Percentiles rank a stretch among this genome's conserved stretches.
phyloP scores from a whole-genome alignment of 2,888 invertebrate genomes.

The Stratiomys singularior region DNA sequence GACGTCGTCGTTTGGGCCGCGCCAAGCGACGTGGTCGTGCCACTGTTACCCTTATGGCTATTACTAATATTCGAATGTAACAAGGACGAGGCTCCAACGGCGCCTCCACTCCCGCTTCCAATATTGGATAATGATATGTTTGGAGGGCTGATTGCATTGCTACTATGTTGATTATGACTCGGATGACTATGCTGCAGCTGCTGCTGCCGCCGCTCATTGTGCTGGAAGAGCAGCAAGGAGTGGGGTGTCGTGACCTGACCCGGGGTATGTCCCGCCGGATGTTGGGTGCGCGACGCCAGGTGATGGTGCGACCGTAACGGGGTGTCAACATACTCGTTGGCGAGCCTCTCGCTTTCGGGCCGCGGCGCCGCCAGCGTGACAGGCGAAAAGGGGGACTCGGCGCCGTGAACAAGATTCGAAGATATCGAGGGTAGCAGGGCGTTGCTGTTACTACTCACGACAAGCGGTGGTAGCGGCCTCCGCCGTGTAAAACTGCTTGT shows the following conservation, averaged over 20 bases:
- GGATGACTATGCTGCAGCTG: slow-evolving; percentile 55
- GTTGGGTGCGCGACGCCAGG: slow-evolving; percentile 66
- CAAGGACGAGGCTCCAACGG: slow-evolving; percentile 53
- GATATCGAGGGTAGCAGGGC: slow-evolving; percentile 59
- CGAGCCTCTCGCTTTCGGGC: slow-evolving; percentile 85
- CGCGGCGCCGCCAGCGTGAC: slow-evolving; percentile 76
- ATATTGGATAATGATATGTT: slow-evolving; percentile 48
- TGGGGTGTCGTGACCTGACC: slow-evolving; percentile 68
- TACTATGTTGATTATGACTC: slow-evolving; percentile 55
- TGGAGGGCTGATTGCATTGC: slow-evolving; percentile 55
- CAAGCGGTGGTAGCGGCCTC: slow-evolving; percentile 59
- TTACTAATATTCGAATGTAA: slow-evolving; percentile 55
- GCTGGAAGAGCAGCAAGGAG: slow-evolving; percentile 68
- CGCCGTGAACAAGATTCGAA: slow-evolving; percentile 55
- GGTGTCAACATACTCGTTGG: slow-evolving; percentile 94
- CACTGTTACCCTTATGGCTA: slow-evolving; percentile 54
- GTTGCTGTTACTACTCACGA: slow-evolving; percentile 52
- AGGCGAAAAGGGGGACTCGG: slow-evolving; percentile 63
- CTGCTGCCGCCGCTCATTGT: slow-evolving; percentile 67
- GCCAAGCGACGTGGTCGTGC: slow-evolving; percentile 53
- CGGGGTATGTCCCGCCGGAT: slow-evolving; percentile 65
- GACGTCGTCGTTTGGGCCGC: slow-evolving; percentile 53
- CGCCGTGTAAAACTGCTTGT: slow-evolving; percentile 63
- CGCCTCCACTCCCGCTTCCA: slow-evolving; percentile 33
- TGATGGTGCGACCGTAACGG: slow-evolving; percentile 71